These are phyloP conservation scores for Microtus ochrogaster DNA, from an alignment of 2,113 vertebrate species.

Conservation along the genomic window DNA sequence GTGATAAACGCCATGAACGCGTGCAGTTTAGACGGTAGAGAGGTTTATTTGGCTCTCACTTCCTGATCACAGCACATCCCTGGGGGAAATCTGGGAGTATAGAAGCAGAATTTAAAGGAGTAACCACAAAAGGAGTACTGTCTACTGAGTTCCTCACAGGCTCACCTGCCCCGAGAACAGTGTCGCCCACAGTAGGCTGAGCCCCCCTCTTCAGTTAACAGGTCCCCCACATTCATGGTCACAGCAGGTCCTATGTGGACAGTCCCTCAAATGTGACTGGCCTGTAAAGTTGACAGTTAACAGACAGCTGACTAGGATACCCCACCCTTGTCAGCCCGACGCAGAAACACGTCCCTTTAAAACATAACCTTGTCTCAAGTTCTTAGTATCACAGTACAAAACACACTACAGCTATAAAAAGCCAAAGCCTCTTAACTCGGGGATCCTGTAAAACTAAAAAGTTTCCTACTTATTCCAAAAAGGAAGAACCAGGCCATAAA, in stretches of 20 bases:
- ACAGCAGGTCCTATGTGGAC: not conserved
- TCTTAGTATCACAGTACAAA: not conserved
- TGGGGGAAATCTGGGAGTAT: not conserved
- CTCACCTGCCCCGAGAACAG: not conserved
- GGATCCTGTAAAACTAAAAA: not conserved
- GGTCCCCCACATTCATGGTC: not conserved
- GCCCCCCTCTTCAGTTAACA: not conserved
- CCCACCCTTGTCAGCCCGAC: not conserved
- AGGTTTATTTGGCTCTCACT: not conserved
- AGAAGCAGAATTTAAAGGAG: not conserved
- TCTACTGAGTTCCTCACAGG: not conserved
- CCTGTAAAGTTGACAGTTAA: not conserved
- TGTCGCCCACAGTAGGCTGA: not conserved
- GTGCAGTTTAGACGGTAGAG: not conserved
- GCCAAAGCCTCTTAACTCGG: not conserved
- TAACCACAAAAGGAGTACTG: not conserved
- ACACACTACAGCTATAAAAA: not conserved
- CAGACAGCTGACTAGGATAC: not conserved
- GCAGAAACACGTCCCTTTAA: not conserved
- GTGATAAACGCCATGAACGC: not conserved
- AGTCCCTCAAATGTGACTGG: not conserved
- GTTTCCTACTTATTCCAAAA: not conserved
- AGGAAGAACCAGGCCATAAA: not conserved
- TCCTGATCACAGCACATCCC: not conserved
- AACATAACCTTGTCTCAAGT: not conserved